phyloP scores from a whole-genome alignment of 35 echinoderm and acorn worm species.

The Ophioderma brevispina region DNA sequence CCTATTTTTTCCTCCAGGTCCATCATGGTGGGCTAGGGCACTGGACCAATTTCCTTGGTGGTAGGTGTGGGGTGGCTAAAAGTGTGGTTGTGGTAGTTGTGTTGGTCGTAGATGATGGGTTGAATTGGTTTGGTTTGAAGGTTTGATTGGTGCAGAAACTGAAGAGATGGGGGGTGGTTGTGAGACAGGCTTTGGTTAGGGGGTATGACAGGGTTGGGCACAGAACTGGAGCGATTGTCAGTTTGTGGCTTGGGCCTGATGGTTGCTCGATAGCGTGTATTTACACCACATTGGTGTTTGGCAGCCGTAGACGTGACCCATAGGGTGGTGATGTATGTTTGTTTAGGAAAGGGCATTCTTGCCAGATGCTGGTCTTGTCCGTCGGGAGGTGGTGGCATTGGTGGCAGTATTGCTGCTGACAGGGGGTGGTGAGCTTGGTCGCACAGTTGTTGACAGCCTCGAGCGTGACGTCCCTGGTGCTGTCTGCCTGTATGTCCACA shows the following conservation, averaged over 20 bases:
- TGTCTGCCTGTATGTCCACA: not conserved
- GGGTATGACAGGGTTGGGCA: conserved; percentile 4
- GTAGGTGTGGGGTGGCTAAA: not conserved
- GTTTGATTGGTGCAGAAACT: not conserved
- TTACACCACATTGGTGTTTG: not conserved
- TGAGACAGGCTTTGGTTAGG: conserved; percentile 1
- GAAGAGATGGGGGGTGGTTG: not conserved
- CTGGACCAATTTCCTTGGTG: not conserved
- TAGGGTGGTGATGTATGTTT: not conserved
- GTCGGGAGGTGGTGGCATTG: not conserved
- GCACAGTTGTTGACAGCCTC: not conserved
- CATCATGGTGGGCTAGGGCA: conserved; percentile 12
- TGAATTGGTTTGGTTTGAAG: not conserved
- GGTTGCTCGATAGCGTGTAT: not conserved
- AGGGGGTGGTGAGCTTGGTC: conserved; percentile 13
- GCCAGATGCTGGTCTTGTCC: not conserved
- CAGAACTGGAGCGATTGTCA: not conserved
- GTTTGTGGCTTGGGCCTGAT: conserved; percentile 5
- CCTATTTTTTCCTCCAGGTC: conserved; percentile 9
- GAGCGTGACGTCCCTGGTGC: not conserved
- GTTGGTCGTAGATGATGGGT: not conserved
- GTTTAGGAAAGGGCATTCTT: not conserved
- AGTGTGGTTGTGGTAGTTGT: not conserved
- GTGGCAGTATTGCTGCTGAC: not conserved
- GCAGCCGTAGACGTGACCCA: not conserved